phyloP scores from a whole-genome alignment of 2,888 invertebrate genomes.

The Lasioglossum lativentre region DNA sequence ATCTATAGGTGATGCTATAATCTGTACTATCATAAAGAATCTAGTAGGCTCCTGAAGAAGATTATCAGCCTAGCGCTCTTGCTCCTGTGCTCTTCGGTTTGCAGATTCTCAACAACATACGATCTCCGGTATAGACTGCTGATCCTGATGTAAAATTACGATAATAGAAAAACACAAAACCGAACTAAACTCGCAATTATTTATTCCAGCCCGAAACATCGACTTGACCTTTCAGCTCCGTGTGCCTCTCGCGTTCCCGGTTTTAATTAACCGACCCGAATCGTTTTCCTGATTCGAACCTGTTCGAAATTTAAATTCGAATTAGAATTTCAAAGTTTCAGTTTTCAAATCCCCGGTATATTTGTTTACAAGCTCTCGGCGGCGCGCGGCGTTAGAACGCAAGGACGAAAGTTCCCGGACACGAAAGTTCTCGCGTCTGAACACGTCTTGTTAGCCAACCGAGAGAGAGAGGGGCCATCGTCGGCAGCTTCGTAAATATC shows the following conservation, averaged over 20 bases:
- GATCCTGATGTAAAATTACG: neutral
- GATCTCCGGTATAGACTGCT: neutral
- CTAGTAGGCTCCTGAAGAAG: too few relatives aligned
- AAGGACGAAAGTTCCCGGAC: neutral
- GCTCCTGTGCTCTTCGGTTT: neutral
- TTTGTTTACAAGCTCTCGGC: neutral
- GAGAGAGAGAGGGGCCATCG: neutral
- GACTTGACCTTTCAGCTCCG: neutral
- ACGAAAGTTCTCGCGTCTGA: constrained; percentile 19
- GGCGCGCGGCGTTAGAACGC: neutral
- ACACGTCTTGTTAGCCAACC: neutral
- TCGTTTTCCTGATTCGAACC: neutral
- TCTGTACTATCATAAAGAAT: neutral
- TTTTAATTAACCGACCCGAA: neutral
- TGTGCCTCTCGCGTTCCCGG: neutral
- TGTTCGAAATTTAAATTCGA: neutral
- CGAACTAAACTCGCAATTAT: neutral
- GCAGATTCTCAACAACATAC: neutral
- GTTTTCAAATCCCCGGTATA: neutral
- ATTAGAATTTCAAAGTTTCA: neutral
- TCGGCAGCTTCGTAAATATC: constrained; percentile 17
- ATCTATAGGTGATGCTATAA: neutral
- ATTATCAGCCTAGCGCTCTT: too few relatives aligned
- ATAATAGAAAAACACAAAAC: neutral
- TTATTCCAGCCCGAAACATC: neutral